Conservation (phyloP, 2,797 vertebrate species). For the Uromys caudimaculatus region DNA sequence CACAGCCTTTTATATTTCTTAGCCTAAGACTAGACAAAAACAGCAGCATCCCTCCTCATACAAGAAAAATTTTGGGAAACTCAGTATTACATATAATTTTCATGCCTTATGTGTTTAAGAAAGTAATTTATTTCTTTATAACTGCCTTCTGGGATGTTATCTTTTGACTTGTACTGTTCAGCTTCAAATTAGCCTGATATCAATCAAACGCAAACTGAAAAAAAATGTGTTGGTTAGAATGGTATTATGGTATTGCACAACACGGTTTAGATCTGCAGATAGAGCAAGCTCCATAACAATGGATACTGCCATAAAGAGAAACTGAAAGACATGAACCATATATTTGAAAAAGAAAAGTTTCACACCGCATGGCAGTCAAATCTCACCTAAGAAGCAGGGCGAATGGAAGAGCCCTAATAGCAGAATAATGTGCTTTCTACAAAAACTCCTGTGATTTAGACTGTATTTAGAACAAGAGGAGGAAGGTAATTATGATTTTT, state of each 20-base stretch:
- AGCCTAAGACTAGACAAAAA: background rate
- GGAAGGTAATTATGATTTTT: conserved; percentile 3
- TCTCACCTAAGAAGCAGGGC: background rate
- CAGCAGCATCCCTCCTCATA: background rate
- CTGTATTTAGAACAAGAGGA: background rate
- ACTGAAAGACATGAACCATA: background rate
- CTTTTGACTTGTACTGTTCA: background rate
- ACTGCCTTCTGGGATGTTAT: background rate
- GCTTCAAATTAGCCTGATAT: background rate
- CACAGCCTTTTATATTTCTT: conserved; percentile 9
- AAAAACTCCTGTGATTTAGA: background rate
- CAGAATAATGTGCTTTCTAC: background rate
- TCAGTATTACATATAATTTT: background rate
- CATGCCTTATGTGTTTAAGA: background rate
- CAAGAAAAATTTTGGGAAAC: background rate
- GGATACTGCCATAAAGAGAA: background rate
- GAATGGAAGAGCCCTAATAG: background rate
- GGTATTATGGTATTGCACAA: background rate
- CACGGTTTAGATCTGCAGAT: background rate
- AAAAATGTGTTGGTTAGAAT: background rate
- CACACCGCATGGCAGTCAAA: background rate
- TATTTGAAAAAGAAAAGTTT: background rate
- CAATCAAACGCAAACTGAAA: background rate
- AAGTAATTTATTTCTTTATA: background rate
- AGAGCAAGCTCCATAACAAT: background rate